Evolutionary conservation across 2,888 invertebrate genomes (phyloP).

Genomic region (Galerucella nymphaeae): DNA sequence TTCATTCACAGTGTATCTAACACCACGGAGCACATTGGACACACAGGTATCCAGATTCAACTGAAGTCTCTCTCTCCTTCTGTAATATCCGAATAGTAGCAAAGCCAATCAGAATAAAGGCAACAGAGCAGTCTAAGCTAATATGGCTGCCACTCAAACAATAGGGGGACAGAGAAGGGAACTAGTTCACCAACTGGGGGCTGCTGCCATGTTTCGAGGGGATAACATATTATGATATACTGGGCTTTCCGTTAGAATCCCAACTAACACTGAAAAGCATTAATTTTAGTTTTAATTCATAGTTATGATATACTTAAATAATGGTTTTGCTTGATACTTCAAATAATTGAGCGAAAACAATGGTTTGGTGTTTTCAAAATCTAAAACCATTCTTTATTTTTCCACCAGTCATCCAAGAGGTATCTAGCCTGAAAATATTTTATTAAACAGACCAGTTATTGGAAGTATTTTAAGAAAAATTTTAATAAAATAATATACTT

Average conservation of each 20-base stretch:
- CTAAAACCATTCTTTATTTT: slow-evolving; percentile 27
- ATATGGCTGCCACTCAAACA: slow-evolving; percentile 67
- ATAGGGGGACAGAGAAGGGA: slow-evolving; percentile 65
- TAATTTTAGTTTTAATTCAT: slow-evolving; percentile 9
- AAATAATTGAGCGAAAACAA: slow-evolving; percentile 25
- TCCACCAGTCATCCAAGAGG: slow-evolving; percentile 32
- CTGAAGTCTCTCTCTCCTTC: slow-evolving; percentile 57
- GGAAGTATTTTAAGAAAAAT: background rate
- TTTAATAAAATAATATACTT: background rate
- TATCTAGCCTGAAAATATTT: background rate
- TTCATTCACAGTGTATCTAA: slow-evolving; percentile 56
- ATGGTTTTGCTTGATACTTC: slow-evolving; percentile 13
- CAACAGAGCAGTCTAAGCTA: slow-evolving; percentile 65
- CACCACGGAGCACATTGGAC: slow-evolving; percentile 54
- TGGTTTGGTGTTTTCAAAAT: slow-evolving; percentile 15
- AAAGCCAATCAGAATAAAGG: slow-evolving; percentile 66
- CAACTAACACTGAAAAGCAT: slow-evolving; percentile 46
- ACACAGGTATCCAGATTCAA: slow-evolving; percentile 54
- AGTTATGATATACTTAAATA: background rate
- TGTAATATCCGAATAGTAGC: slow-evolving; percentile 63
- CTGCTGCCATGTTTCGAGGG: slow-evolving; percentile 56
- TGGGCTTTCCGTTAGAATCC: slow-evolving; percentile 55
- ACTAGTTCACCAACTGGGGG: slow-evolving; percentile 59
- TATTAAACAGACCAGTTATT: background rate
- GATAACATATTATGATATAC: slow-evolving; percentile 57